Evolutionary conservation across 1,140 invertebrate genomes (phyloP).

Genomic region (Papilio polyxenes): DNA sequence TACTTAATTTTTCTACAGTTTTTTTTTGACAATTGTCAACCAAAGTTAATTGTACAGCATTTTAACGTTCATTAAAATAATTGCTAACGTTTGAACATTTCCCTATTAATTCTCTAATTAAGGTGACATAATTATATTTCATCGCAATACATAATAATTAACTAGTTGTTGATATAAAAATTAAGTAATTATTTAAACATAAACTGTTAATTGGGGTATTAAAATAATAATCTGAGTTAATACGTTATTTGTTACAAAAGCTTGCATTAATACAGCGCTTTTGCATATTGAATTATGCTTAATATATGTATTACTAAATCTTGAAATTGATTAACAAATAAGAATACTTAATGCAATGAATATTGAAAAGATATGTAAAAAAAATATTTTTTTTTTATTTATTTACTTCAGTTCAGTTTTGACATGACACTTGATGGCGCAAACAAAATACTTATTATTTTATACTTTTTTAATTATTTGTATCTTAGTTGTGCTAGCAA

Average conservation of each 20-base stretch:
- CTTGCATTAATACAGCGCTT: not conserved
- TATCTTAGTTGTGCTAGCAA: too few species aligned
- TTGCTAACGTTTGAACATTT: not conserved
- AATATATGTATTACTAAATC: not conserved
- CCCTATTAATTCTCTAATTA: not conserved
- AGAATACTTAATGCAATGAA: not conserved
- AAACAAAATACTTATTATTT: too few species aligned
- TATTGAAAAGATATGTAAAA: not conserved
- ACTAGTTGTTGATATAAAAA: not conserved
- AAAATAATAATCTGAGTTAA: not conserved
- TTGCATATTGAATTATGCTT: not conserved
- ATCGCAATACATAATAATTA: too few species aligned
- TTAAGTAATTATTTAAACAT: not conserved
- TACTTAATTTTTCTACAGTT: too few species aligned
- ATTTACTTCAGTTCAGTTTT: too few species aligned
- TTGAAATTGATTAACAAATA: not conserved
- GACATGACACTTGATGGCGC: too few species aligned
- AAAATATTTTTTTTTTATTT: not conserved
- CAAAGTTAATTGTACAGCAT: not conserved
- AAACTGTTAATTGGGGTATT: not conserved
- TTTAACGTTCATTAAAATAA: not conserved
- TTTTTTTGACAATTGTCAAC: too few species aligned
- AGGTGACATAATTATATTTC: too few species aligned
- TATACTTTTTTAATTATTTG: too few species aligned
- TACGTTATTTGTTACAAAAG: not conserved